Conservation (phyloP, 2,113 vertebrate species). For the Rhea americana region DNA sequence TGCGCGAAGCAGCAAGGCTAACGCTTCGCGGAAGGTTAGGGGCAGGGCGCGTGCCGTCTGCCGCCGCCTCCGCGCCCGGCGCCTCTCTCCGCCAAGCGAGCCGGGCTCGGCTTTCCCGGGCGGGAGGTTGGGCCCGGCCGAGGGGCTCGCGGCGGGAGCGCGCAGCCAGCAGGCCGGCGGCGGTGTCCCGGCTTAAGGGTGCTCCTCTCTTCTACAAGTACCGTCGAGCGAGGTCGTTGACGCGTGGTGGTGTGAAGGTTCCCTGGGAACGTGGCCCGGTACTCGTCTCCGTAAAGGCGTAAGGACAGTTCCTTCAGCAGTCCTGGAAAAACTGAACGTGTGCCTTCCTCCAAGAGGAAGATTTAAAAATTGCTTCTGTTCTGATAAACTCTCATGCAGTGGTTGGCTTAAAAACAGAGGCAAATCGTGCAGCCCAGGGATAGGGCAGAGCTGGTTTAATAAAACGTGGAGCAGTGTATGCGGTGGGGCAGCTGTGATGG, state of each 20-base stretch:
- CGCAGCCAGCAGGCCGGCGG: neutral
- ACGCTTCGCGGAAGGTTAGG: neutral
- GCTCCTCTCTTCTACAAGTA: neutral
- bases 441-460: neutral
- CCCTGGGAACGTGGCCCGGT: neutral
- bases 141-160: neutral
- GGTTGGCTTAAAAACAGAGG: neutral
- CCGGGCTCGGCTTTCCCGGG: neutral
- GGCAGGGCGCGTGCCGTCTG: neutral
- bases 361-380: neutral
- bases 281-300: neutral
- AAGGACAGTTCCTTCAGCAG: neutral
- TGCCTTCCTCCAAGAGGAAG: neutral
- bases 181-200: neutral
- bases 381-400: neutral
- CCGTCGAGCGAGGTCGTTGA: no score
- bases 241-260: neutral
- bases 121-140: neutral
- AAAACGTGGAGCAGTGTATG: neutral
- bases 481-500: neutral
- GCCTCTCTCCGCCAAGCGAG: neutral
- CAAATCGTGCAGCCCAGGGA: neutral
- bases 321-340: neutral
- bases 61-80: neutral
- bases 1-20: neutral